Evolutionary conservation across 2,113 vertebrate genomes (phyloP).

Genomic region (Tor tambroides): DNA sequence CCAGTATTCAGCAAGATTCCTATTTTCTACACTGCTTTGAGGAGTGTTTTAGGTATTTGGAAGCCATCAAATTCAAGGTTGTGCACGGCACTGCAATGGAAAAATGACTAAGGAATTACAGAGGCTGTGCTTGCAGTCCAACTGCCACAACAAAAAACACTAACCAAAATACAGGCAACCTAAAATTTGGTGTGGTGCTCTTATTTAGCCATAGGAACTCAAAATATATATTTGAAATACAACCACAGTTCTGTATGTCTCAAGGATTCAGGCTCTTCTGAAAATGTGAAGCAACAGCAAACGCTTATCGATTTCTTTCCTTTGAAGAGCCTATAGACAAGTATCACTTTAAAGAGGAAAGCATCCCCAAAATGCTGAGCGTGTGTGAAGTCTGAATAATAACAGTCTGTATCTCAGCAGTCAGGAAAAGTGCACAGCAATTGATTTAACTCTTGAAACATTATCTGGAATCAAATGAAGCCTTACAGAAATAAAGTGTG

Average conservation of each 20-base stretch:
- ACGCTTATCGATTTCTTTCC: not conserved
- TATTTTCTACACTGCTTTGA: not conserved
- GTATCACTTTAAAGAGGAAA: not conserved
- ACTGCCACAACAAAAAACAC: not conserved
- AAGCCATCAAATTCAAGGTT: not conserved
- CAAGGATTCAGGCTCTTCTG: not conserved
- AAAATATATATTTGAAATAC: not conserved
- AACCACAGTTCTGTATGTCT: not conserved
- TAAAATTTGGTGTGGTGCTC: not conserved
- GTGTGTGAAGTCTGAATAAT: slow-evolving; percentile 10
- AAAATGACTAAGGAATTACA: not conserved
- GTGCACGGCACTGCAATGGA: not conserved
- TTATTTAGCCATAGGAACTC: not conserved
- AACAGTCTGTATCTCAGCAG: slow-evolving; percentile 9
- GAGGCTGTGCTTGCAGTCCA: not conserved
- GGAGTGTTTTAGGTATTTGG: not conserved
- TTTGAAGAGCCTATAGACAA: not conserved
- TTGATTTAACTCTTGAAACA: slow-evolving; percentile 29
- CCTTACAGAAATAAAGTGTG: not conserved
- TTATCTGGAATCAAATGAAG: slow-evolving; percentile 7
- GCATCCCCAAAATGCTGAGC: slow-evolving; percentile 6
- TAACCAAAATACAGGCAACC: not conserved
- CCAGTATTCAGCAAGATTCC: not conserved
- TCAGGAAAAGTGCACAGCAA: slow-evolving; percentile 24
- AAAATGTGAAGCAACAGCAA: slow-evolving; percentile 1